phyloP scores from a whole-genome alignment of 2,888 invertebrate genomes.

The Yponomeuta sedellus region DNA sequence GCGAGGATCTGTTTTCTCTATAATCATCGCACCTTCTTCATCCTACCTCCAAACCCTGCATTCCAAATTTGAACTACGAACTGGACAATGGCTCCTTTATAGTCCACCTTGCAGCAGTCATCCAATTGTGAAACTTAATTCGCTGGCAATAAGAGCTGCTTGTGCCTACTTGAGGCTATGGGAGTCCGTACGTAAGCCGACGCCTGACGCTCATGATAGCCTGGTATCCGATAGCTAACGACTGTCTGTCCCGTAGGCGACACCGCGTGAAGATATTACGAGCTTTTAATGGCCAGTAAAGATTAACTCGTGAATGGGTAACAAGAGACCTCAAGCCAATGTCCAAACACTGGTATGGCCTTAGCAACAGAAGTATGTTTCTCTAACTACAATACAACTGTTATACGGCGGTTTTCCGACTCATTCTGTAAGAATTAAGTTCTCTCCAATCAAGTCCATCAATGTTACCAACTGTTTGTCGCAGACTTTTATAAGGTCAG shows the following conservation, averaged over 20 bases:
- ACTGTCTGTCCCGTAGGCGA: constrained; percentile 69
- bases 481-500: too few species aligned
- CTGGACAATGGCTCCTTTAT: constrained; percentile 21
- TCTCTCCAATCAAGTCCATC: too few species aligned
- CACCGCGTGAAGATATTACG: constrained; percentile 55
- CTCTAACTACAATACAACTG: not conserved
- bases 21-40: not conserved
- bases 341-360: constrained; percentile 22
- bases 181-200: constrained; percentile 4
- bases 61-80: constrained; percentile 45
- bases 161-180: not conserved
- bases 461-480: too few species aligned
- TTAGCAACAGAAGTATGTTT: not conserved
- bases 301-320: constrained; percentile 71
- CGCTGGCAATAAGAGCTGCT: not conserved
- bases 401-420: too few species aligned
- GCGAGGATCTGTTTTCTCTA: not conserved
- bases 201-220: constrained; percentile 48
- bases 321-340: constrained; percentile 44
- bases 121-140: not conserved
- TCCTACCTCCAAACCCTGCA: constrained; percentile 30
- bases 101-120: not conserved
- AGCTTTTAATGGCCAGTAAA: constrained; percentile 68
- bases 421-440: too few species aligned
- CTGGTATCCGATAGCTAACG: constrained; percentile 71